These are phyloP conservation scores for Nycticebus coucang DNA, from an alignment of 2,113 vertebrate genomes.

Conservation along the genomic window DNA sequence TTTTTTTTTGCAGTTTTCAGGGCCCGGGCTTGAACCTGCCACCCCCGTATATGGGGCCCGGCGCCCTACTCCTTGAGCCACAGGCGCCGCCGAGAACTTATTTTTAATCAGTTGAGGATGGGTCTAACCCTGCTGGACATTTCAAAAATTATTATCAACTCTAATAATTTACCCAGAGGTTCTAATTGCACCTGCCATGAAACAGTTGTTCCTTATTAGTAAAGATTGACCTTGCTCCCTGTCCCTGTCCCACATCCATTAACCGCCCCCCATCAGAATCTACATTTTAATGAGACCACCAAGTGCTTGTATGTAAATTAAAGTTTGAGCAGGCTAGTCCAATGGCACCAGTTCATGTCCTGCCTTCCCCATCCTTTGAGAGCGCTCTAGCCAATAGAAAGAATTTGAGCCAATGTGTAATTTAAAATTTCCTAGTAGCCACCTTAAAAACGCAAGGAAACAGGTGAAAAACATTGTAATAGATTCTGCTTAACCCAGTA, in stretches of 20 bases:
- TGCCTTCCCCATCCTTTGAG: not conserved
- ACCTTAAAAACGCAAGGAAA: slow-evolving; percentile 11
- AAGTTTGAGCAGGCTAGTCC: not conserved
- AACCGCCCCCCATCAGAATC: not conserved
- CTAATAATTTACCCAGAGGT: not conserved
- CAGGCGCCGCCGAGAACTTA: not conserved
- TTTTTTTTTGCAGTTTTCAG: not conserved
- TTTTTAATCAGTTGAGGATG: not conserved
- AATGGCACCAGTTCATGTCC: not conserved
- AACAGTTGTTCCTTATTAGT: slow-evolving; percentile 1
- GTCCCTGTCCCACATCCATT: not conserved
- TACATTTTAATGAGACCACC: not conserved
- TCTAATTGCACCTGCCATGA: not conserved
- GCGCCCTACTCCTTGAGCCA: too few relatives aligned
- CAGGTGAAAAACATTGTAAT: slow-evolving; percentile 42
- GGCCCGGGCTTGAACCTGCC: too few relatives aligned
- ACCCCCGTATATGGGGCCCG: too few relatives aligned
- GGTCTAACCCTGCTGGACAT: not conserved
- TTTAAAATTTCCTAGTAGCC: not conserved
- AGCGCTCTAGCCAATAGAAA: not conserved
- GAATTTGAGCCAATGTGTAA: not conserved
- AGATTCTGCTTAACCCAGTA: not conserved
- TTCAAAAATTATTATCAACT: not conserved
- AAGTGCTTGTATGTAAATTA: not conserved
- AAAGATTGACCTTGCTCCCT: not conserved